Percentiles rank a stretch among this genome's conserved stretches.
phyloP scores from a whole-genome alignment of 1,140 invertebrate species.

The Formica exsecta region DNA sequence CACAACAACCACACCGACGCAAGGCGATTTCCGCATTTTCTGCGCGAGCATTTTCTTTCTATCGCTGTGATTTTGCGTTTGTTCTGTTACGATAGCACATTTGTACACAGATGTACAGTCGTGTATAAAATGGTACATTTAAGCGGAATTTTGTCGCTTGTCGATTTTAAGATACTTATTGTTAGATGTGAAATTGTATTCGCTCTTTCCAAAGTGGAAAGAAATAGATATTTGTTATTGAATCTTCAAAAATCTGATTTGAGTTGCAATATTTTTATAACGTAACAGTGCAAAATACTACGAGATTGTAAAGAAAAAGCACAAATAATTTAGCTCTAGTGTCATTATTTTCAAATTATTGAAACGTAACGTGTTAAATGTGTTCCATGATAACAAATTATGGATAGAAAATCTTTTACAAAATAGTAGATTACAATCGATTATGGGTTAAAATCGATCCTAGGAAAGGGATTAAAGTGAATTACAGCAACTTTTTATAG shows the following conservation, averaged over 20 bases:
- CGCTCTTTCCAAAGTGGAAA: not conserved
- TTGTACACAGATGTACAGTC: slow-evolving; percentile 24
- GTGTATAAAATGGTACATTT: not conserved
- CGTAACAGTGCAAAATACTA: not conserved
- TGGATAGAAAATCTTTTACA: not conserved
- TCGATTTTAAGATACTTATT: not conserved
- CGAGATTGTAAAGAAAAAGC: not conserved
- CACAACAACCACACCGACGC: slow-evolving; percentile 43
- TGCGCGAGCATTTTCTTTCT: slow-evolving; percentile 46
- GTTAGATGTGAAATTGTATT: slow-evolving; percentile 1
- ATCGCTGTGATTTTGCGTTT: slow-evolving; percentile 63
- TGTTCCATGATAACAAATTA: not conserved
- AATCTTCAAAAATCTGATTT: not conserved
- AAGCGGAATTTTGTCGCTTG: not conserved
- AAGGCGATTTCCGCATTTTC: slow-evolving; percentile 67
- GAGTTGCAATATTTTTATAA: not conserved
- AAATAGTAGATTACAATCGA: not conserved
- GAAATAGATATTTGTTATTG: not conserved
- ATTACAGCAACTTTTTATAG: not conserved
- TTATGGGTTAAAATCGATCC: not conserved
- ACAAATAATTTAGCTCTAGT: not conserved
- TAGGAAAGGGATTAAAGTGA: not conserved
- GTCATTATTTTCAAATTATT: not conserved
- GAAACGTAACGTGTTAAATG: not conserved
- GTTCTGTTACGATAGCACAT: slow-evolving; percentile 42